These are phyloP conservation scores for Callitettix versicolor DNA, from an alignment of 1,140 invertebrate genomes.

Conservation along the genomic window DNA sequence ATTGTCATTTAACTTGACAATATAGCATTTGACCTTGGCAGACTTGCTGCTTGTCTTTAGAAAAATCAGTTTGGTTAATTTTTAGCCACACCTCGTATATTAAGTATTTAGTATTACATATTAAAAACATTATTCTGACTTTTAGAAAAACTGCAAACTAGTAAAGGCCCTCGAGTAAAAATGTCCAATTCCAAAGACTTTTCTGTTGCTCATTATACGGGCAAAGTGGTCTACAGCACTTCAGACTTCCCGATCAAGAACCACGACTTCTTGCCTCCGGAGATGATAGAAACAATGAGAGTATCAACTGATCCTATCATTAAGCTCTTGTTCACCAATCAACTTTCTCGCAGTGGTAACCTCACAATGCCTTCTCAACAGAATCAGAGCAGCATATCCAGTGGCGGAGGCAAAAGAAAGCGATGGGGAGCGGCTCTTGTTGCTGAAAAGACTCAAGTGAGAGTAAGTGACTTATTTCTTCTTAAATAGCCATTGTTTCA, in stretches of 20 bases:
- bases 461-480: constrained; percentile 27
- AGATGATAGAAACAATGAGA: constrained; percentile 73
- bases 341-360: constrained; percentile 75
- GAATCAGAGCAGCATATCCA: constrained; percentile 1
- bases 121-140: too few species aligned
- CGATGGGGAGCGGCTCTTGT: constrained; percentile 40
- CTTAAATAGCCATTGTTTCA: too few species aligned
- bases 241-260: constrained; percentile 77
- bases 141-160: constrained; percentile 39
- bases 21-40: too few species aligned
- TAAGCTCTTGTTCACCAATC: constrained; percentile 70
- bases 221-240: constrained; percentile 69
- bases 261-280: constrained; percentile 75
- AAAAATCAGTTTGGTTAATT: too few species aligned
- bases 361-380: constrained; percentile 32
- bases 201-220: constrained; percentile 72
- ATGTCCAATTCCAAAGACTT: constrained; percentile 55
- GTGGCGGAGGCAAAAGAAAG: constrained; percentile 22
- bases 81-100: too few species aligned
- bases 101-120: too few species aligned
- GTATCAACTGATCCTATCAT: constrained; percentile 59
- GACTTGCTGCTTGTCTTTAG: too few species aligned
- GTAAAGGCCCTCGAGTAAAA: constrained; percentile 48
- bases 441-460: constrained; percentile 36
- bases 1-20: too few species aligned